Evolutionary conservation across 2,113 vertebrate genomes (phyloP), one percentile per base, ranked within the genome.

Genomic region (Glaucidium brasilianum): DNA sequence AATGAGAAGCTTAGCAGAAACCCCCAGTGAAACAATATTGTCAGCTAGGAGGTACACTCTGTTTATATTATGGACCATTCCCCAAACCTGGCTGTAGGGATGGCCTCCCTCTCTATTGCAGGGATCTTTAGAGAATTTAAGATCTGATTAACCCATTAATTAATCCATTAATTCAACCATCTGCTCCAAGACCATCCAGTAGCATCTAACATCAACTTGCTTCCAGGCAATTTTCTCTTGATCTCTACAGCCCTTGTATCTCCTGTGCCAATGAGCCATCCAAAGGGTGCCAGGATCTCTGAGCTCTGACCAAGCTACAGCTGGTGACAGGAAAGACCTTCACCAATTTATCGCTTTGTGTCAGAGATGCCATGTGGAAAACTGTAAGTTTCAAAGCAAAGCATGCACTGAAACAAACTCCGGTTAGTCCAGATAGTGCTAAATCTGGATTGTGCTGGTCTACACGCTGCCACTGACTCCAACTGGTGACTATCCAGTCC

Each of bases 11-110:
- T 59, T 11, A n/a, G 80, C 75, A 87, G 26, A 6, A 52, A 37
- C 1, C 11, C 32, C 30, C n/a, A 45, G 49, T 12, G 53, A 47
- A 88, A 43, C 34, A 17, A 14, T 10, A 8, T 0, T 16, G 26
- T 12, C 35, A 27, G 20, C 10, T 34, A 16, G 41, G 39, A 58
- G 21, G 11, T 20, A 3, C 43, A 22, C 49, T 45, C 26, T 7
- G 1, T 4, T 26, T 72, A 8, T 47, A 19, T 13, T 2, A 10
- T 0, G 3, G 71, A 15, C 6, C 2, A 1, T 12, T 47, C 55
- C 79, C 83, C 41, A 95, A 77, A 15, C 3, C 11, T 1, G 0
- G 11, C 58, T 72, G 35, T 15, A 53, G 82, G 56, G 16, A 7
- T 30, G 43, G 32, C 15, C 73, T 90, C 62, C 32, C 9, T 5